Base-by-base conservation (phyloP, 1,140 invertebrate species). In the Lasioglossum albipes region DNA sequence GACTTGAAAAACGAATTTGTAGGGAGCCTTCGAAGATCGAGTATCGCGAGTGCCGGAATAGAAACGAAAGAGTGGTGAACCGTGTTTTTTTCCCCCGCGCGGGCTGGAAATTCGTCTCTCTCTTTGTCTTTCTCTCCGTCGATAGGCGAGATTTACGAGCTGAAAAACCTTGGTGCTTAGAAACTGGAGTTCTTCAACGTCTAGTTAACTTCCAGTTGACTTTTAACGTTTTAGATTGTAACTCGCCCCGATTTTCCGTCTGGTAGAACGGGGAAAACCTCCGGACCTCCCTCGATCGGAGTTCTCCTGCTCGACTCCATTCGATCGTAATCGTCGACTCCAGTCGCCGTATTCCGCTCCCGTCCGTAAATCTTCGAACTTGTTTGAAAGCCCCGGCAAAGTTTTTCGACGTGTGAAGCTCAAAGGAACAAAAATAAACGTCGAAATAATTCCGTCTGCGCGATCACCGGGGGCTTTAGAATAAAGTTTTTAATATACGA, bases 401-500 rank as follows among this genome's bases (percentile, higher is more conserved):
- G 52, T 82, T 79, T 49, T 68, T 45, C 65, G 67, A 79, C 75
- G 80, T 64, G 80, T 73, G 69, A 79, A 82, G 75, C 80, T 82
- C 80, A 66, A 79, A 78, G 75, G 69, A 79, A 82, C 69, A 79
- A 79, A 76, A 79, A 82, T 82, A 82, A 82, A 82, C 75, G 80
- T 82, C 54, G 80, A 82, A 82, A 82, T 82, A 82, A 82, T 82
- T 82, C 75, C 72, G 54, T 36, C 54, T 16, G 64, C 61, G 69
- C 75, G 80, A 76, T 81, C 75, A 74, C 70, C 57, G 62, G 59
- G n/a, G 75, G 68, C 52, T 76, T 71, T 72, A 68, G 75, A 79
- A 82, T 82, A 82, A 82, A 82, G 80, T 82, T 82, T 78, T 82
- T 82, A 82, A 82, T 82, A 82, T 82, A 82, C 80, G 80, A 79